phyloP scores from a whole-genome alignment of 2,888 invertebrate species.

The Noctuana brunneofusca region DNA sequence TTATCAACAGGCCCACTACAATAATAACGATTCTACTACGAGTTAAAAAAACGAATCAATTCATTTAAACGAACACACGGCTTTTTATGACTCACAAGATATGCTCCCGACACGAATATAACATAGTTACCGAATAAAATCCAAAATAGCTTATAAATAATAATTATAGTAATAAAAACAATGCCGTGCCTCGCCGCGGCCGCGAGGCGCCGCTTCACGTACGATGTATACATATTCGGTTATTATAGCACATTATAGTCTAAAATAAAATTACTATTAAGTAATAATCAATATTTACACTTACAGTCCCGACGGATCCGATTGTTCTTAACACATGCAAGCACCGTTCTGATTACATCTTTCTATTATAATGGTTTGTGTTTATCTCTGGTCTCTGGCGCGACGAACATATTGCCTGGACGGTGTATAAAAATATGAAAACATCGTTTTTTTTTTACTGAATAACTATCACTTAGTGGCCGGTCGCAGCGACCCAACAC shows the following conservation, averaged over 20 bases:
- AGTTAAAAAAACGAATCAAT: slow-evolving; percentile 48
- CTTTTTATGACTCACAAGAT: slow-evolving; percentile 54
- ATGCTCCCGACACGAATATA: slow-evolving; percentile 43
- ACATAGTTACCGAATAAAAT: slow-evolving; percentile 55
- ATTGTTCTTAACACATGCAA: slow-evolving; percentile 45
- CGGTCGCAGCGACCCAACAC: slow-evolving; percentile 9
- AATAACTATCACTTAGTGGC: slow-evolving; percentile 9
- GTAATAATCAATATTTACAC: slow-evolving; percentile 80
- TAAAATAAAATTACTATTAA: slow-evolving; percentile 79
- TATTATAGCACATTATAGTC: slow-evolving; percentile 76
- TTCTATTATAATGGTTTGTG: slow-evolving; percentile 27
- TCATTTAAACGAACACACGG: slow-evolving; percentile 49
- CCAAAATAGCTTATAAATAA: slow-evolving; percentile 63
- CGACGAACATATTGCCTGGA: slow-evolving; percentile 38
- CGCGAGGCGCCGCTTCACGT: slow-evolving; percentile 39
- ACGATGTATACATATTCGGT: slow-evolving; percentile 62
- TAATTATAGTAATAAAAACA: slow-evolving; percentile 60
- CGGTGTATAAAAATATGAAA: slow-evolving; percentile 39
- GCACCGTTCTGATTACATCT: slow-evolving; percentile 47
- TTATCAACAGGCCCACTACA: slow-evolving; percentile 59
- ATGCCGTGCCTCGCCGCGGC: slow-evolving; percentile 50
- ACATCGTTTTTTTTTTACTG: slow-evolving; percentile 23
- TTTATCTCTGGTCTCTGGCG: slow-evolving; percentile 30
- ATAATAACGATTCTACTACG: slow-evolving; percentile 58
- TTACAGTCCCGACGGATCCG: slow-evolving; percentile 51